phyloP scores from a whole-genome alignment of 2,113 vertebrate species.

The Urocolius indicus region DNA sequence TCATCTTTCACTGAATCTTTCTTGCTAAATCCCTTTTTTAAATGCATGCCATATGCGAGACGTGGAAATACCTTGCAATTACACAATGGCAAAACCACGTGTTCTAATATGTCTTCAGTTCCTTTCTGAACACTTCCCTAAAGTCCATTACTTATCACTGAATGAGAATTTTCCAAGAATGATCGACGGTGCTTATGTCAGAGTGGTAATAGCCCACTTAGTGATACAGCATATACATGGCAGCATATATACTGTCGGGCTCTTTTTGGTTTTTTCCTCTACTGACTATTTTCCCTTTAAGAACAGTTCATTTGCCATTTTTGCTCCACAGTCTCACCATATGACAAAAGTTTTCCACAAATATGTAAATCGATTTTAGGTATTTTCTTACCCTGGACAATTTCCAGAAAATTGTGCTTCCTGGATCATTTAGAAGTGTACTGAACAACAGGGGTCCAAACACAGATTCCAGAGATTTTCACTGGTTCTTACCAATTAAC shows the following conservation, averaged over 20 bases:
- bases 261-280: neutral
- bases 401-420: neutral
- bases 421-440: neutral
- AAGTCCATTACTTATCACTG: neutral
- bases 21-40: neutral
- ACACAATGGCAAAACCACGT: neutral
- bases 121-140: neutral
- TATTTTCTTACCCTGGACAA: neutral
- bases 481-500: neutral
- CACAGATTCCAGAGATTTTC: neutral
- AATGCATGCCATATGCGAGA: neutral
- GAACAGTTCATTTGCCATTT: neutral
- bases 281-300: neutral
- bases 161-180: neutral
- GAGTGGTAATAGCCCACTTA: neutral
- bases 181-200: neutral
- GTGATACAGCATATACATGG: rapidly evolving
- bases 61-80: neutral
- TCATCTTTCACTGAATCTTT: neutral
- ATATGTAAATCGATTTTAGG: neutral
- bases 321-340: neutral
- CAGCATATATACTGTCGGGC: neutral
- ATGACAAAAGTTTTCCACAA: neutral
- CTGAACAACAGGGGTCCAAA: neutral
- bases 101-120: neutral